Percentiles rank a stretch among this genome's conserved stretches.
phyloP scores from a whole-genome alignment of 1,140 invertebrate species.

The Latrodectus geometricus region DNA sequence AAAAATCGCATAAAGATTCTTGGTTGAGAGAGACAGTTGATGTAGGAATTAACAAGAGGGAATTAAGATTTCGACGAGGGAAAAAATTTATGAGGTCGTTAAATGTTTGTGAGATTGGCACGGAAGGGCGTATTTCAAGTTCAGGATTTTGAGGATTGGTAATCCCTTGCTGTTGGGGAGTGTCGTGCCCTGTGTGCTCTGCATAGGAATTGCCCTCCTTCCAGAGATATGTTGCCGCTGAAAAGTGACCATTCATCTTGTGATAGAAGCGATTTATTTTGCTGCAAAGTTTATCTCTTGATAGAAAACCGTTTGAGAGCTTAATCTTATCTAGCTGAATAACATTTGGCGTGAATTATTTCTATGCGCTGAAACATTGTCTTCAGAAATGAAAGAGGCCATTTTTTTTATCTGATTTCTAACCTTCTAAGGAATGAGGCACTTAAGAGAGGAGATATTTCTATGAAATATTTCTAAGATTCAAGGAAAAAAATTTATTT shows the following conservation, averaged over 20 bases:
- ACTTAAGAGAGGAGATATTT: too few species aligned
- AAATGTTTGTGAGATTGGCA: slow-evolving; percentile 35
- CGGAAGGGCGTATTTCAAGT: slow-evolving; percentile 37
- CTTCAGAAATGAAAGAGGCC: too few species aligned
- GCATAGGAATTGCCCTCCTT: background rate
- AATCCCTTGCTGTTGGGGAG: background rate
- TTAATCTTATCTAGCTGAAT: background rate
- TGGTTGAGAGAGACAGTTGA: background rate
- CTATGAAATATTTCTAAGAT: too few species aligned
- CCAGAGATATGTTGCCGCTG: background rate
- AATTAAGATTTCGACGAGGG: slow-evolving; percentile 47
- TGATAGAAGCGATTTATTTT: background rate
- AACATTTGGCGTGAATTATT: background rate
- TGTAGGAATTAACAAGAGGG: slow-evolving; percentile 48
- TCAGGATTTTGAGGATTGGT: slow-evolving; percentile 20
- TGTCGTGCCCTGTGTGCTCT: background rate
- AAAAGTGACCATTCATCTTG: background rate
- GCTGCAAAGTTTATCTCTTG: background rate
- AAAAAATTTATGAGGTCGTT: slow-evolving; percentile 57
- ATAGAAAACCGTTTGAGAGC: background rate
- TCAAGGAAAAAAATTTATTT: too few species aligned
- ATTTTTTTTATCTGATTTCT: too few species aligned
- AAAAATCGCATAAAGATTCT: background rate
- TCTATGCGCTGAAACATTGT: too few species aligned
- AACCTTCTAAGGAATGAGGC: too few species aligned